A percentile compares a stretch with the other conserved stretches of the same genome.
phyloP scores from a whole-genome alignment of 2,797 vertebrate species.

The Microctenopoma steveboyesi region DNA sequence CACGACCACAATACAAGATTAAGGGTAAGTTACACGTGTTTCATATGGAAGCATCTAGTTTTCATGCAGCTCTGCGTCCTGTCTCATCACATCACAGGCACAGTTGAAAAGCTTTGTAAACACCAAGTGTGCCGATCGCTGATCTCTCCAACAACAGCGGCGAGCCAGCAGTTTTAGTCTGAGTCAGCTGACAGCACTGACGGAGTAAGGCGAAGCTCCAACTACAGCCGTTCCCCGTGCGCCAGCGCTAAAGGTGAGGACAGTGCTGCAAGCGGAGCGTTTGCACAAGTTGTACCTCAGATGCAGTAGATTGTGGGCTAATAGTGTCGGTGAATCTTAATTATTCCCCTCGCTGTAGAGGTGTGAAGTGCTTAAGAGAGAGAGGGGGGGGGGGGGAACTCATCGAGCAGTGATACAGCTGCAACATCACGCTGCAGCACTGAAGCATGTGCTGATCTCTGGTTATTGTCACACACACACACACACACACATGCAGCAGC shows the following conservation, averaged over 20 bases:
- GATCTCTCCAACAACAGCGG: constrained; percentile 64
- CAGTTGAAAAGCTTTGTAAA: constrained; percentile 69
- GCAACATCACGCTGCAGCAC: constrained; percentile 60
- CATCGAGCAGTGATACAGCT: constrained; percentile 2
- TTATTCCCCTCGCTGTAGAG: neutral
- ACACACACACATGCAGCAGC: neutral
- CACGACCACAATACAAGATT: neutral
- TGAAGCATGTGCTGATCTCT: constrained; percentile 28
- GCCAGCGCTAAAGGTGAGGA: constrained; percentile 5
- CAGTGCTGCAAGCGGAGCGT: neutral
- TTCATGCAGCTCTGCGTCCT: constrained; percentile 17
- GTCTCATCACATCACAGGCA: constrained; percentile 27
- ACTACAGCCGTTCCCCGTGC: constrained; percentile 29
- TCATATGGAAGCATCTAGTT: neutral
- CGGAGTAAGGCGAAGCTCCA: constrained; percentile 33
- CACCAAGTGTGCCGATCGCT: constrained; percentile 52
- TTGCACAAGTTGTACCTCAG: constrained; percentile 13
- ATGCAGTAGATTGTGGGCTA: neutral
- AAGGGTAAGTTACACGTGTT: neutral
- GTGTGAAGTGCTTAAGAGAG: neutral
- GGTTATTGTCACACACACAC: neutral
- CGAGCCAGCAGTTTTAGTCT: constrained; percentile 70
- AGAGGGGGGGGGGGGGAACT: neutral
- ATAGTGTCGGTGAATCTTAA: neutral
- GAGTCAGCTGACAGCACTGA: constrained; percentile 72